These are phyloP conservation scores for Bradypodion pumilum DNA, from an alignment of 2,797 vertebrate species.

Conservation along the genomic window DNA sequence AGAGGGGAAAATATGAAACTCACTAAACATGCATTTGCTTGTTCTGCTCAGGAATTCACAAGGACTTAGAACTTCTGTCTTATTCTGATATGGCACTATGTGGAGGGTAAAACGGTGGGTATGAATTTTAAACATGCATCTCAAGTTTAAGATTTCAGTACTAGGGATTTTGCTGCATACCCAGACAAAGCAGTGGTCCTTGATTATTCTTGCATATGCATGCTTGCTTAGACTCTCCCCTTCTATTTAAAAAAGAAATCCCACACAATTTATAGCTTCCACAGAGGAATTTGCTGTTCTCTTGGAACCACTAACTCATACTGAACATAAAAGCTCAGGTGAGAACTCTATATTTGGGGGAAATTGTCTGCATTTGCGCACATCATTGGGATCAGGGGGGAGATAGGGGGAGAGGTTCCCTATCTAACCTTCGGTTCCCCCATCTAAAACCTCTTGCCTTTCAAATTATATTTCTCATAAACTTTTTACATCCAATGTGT, in stretches of 20 bases:
- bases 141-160: neutral
- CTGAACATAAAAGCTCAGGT: slow-evolving; percentile 19
- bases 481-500: neutral
- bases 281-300: slow-evolving; percentile 26
- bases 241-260: neutral
- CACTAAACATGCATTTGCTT: neutral
- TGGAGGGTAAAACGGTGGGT: neutral
- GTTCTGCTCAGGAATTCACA: neutral
- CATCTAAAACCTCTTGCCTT: slow-evolving; percentile 27
- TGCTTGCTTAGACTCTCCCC: slow-evolving; percentile 14
- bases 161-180: neutral
- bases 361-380: neutral
- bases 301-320: slow-evolving; percentile 14
- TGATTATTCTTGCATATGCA: neutral
- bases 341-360: neutral
- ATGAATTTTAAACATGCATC: neutral
- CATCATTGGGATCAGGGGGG: neutral
- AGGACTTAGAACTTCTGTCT: neutral
- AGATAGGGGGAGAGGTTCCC: neutral
- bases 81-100: neutral
- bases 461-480: slow-evolving; percentile 24
- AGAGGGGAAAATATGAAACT: neutral
- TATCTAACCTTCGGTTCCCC: neutral
- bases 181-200: neutral
- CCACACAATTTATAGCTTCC: slow-evolving; percentile 17